These are phyloP conservation scores for Epinephelus lanceolatus DNA, from an alignment of 2,113 vertebrate species.

Conservation along the genomic window DNA sequence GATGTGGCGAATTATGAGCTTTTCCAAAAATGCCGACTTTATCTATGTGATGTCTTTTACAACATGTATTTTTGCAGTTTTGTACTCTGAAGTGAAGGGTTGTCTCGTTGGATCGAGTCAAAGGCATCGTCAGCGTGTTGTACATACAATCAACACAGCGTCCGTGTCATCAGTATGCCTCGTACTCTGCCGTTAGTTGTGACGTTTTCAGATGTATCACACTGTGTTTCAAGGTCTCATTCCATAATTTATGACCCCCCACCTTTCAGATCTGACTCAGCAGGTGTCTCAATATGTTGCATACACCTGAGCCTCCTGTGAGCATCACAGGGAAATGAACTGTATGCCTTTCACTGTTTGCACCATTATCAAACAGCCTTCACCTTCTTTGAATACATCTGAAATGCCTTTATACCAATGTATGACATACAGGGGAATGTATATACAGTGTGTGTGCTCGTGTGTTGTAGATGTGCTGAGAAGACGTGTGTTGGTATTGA, in stretches of 20 bases:
- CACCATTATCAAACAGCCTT: slow-evolving; percentile 46
- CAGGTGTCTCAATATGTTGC: slow-evolving; percentile 63
- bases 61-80: background rate
- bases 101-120: background rate
- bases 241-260: slow-evolving; percentile 73
- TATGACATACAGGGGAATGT: slow-evolving; percentile 3
- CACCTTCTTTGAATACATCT: slow-evolving; percentile 23
- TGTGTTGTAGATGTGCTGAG: background rate
- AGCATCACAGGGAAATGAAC: slow-evolving; percentile 60
- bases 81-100: background rate
- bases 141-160: slow-evolving; percentile 3
- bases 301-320: slow-evolving; percentile 18
- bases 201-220: slow-evolving; percentile 45
- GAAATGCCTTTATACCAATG: slow-evolving; percentile 16
- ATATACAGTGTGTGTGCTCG: background rate
- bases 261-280: slow-evolving; percentile 52
- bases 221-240: slow-evolving; percentile 54
- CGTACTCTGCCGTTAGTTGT: slow-evolving; percentile 28
- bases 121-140: slow-evolving; percentile 12
- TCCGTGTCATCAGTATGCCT: slow-evolving; percentile 54
- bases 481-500: background rate
- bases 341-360: slow-evolving; percentile 51
- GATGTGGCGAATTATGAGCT: no score
- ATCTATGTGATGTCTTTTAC: no score
- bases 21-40: no score